Evolutionary conservation across 2,797 vertebrate genomes (phyloP).

Genomic region (Prunella strophiata): DNA sequence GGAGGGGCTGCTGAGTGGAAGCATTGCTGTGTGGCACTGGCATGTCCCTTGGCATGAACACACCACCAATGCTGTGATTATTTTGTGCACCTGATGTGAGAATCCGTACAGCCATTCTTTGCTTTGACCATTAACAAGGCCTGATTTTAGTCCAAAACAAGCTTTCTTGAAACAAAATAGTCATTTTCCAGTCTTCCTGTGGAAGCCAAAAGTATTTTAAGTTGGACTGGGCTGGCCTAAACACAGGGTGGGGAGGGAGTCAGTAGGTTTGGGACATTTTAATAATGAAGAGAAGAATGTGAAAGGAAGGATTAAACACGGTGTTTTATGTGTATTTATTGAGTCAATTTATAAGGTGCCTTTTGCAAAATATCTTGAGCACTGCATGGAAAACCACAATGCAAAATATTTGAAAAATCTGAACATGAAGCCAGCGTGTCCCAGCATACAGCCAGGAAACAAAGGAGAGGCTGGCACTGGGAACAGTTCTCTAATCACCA

Average conservation of each 20-base stretch:
- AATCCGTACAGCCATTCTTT: slow-evolving; percentile 4
- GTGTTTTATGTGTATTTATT: slow-evolving; percentile 65
- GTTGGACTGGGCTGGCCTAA: background rate
- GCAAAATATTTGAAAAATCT: slow-evolving; percentile 67
- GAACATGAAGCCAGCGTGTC: slow-evolving; percentile 17
- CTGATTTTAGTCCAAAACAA: slow-evolving; percentile 62
- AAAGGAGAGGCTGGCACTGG: slow-evolving; percentile 31
- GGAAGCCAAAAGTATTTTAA: slow-evolving; percentile 66
- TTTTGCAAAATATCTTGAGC: slow-evolving; percentile 65
- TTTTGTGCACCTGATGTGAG: slow-evolving; percentile 38
- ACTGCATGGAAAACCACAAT: slow-evolving; percentile 45
- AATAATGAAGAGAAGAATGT: slow-evolving; percentile 56
- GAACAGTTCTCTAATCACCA: background rate
- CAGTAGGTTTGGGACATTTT: slow-evolving; percentile 33
- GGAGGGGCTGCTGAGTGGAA: background rate
- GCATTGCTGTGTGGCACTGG: background rate
- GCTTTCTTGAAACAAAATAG: slow-evolving; percentile 62
- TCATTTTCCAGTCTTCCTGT: slow-evolving; percentile 56
- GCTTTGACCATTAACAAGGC: slow-evolving; percentile 1
- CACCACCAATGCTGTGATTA: background rate
- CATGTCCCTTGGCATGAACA: background rate
- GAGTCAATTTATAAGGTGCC: slow-evolving; percentile 70
- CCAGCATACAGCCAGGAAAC: slow-evolving; percentile 14
- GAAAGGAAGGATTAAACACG: slow-evolving; percentile 68
- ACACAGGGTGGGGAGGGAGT: slow-evolving; percentile 1